phyloP scores from a whole-genome alignment of 2,113 vertebrate genomes.

The Odobenus rosmarus region DNA sequence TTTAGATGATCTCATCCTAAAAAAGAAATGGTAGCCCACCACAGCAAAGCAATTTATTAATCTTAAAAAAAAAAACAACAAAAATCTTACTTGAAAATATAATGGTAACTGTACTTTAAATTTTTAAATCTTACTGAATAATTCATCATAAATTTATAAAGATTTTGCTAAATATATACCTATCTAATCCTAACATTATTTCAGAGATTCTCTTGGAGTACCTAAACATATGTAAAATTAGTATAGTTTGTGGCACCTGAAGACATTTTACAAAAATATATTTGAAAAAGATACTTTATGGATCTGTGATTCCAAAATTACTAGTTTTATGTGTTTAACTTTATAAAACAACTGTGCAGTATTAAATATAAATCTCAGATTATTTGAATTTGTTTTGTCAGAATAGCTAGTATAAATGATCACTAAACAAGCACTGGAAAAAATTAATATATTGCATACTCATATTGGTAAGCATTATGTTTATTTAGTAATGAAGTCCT shows the following conservation, averaged over 20 bases:
- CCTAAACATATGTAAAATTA: neutral
- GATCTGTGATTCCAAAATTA: neutral
- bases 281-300: neutral
- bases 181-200: neutral
- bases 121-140: neutral
- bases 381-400: neutral
- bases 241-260: neutral
- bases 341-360: neutral
- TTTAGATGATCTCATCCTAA: neutral
- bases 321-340: neutral
- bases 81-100: neutral
- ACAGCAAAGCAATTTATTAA: neutral
- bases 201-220: neutral
- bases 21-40: neutral
- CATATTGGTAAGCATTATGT: neutral
- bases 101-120: neutral
- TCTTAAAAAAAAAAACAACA: neutral
- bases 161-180: neutral
- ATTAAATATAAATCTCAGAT: neutral
- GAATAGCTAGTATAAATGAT: neutral
- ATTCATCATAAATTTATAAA: neutral
- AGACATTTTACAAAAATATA: neutral
- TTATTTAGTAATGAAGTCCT: neutral
- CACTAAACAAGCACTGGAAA: neutral
- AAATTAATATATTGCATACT: neutral